Conservation (phyloP, 1,140 invertebrate genomes). For the Drosophila suzukii region DNA sequence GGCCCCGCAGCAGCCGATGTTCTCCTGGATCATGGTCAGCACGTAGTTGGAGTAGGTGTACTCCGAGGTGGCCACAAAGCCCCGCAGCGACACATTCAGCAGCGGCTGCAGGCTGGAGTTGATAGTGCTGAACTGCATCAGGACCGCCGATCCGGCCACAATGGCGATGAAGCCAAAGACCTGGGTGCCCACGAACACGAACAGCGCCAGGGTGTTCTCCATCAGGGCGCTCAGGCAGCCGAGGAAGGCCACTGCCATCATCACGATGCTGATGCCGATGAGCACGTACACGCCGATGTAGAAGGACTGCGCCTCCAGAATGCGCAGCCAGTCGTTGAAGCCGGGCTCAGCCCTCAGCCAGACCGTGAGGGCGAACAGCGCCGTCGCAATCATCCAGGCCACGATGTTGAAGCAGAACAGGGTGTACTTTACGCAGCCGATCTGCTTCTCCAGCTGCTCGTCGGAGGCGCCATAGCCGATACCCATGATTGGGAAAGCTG, state of each 20-base stretch:
- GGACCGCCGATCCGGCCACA: conserved; percentile 90
- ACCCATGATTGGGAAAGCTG: conserved; percentile 56
- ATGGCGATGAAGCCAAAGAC: conserved; percentile 89
- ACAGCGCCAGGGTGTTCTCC: conserved; percentile 87
- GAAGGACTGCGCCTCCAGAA: conserved; percentile 90
- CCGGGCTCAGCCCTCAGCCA: conserved; percentile 92
- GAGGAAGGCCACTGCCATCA: conserved; percentile 90
- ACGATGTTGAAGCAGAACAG: conserved; percentile 90
- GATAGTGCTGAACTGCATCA: conserved; percentile 91
- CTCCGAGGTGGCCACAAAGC: conserved; percentile 87
- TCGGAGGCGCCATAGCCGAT: conserved; percentile 72
- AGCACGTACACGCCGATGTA: conserved; percentile 93
- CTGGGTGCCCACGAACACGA: conserved; percentile 88
- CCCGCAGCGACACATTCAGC: conserved; percentile 88
- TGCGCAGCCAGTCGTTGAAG: conserved; percentile 91
- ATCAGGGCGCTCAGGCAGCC: conserved; percentile 90
- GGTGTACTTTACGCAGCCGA: conserved; percentile 89
- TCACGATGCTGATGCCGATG: conserved; percentile 88
- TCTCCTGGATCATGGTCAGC: conserved; percentile 93
- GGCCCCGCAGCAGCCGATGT: conserved; percentile 94
- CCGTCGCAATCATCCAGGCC: conserved; percentile 89
- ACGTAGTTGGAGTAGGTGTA: conserved; percentile 88
- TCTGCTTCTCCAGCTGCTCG: conserved; percentile 87
- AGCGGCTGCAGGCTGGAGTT: conserved; percentile 91
- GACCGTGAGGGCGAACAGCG: conserved; percentile 90